Conservation (phyloP, 2,113 vertebrate species). For the Hirundichthys speculiger region DNA sequence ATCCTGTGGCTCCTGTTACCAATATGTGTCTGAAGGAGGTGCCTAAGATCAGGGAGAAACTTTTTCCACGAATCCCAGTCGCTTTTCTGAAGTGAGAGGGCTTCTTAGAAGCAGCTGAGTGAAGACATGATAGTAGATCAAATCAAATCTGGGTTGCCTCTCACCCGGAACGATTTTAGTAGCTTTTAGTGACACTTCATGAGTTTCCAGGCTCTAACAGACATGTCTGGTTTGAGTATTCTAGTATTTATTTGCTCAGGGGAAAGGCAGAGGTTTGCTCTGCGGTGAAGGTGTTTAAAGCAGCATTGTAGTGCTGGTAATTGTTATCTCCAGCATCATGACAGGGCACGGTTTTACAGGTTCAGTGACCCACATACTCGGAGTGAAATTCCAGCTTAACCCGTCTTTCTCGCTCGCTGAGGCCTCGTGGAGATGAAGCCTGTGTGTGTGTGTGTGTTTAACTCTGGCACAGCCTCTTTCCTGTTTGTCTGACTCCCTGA, state of each 20-base stretch:
- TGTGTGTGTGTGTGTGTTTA: slow-evolving; percentile 5
- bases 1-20: neutral
- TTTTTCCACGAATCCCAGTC: slow-evolving; percentile 9
- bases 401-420: slow-evolving; percentile 8
- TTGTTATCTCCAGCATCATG: slow-evolving; percentile 8
- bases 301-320: slow-evolving; percentile 5
- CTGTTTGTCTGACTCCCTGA: neutral
- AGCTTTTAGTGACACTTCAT: neutral
- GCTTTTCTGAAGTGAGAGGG: slow-evolving; percentile 23
- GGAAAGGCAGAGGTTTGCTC: too few species aligned
- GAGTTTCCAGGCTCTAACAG: neutral
- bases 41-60: slow-evolving; percentile 8
- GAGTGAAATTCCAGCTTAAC: slow-evolving; percentile 53
- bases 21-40: slow-evolving; percentile 13
- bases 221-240: neutral
- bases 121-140: neutral
- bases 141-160: neutral
- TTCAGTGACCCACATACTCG: slow-evolving; percentile 43
- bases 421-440: slow-evolving; percentile 1
- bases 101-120: too few species aligned
- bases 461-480: neutral
- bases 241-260: slow-evolving; percentile 27
- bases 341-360: slow-evolving; percentile 16
- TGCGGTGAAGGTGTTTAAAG: slow-evolving; percentile 24
- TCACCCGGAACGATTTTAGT: neutral